Evolutionary conservation across 2,797 vertebrate genomes (phyloP), one percentile per base, ranked within the genome.

Genomic region (Microctenopoma stevenorrisi): DNA sequence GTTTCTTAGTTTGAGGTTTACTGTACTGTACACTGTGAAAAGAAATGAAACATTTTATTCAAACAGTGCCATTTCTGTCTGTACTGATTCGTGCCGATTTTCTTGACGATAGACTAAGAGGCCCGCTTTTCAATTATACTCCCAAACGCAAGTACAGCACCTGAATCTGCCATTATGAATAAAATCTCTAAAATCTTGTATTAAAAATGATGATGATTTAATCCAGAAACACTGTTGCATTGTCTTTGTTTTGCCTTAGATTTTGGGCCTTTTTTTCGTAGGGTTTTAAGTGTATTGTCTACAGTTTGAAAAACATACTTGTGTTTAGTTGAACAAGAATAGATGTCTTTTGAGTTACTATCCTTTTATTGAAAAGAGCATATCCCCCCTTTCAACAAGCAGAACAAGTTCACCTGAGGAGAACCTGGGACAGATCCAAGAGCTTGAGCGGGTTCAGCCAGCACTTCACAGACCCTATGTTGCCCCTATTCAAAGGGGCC

Each of bases 381-480:
- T 54, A 35, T 54, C 58, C 42, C 16, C n/a, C 7, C 30, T 72
- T n/a, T 64, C 42, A 64, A 74, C 40, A 63, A 69, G 66, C 52
- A 30, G 64, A 62, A 76, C 65, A 47, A 72, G 89, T 92, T 92
- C 79, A 89, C 74, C 81, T 81, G 77, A 88, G 86, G 89, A 79
- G 74, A 89, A 73, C 62, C 74, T 82, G 81, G 71, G 82, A 76
- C 49, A 6, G 65, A 77, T 88, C 85, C 86, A 88, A 87, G 66
- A 79, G 74, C 66, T 73, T 59, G 72, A 56, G 64, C 54, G 38
- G 59, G 56, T 83, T 82, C 81, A 79, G 68, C 56, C 78, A 81
- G 76, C 59, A 64, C 74, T 74, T 64, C 70, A 74, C 61, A 37
- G 60, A 56, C 77, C 79, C 67, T 76, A 78, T 50, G 11, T 79